Evolutionary conservation across 2,113 vertebrate species (phyloP).

Genomic region (Xiphorhynchus elegans): DNA sequence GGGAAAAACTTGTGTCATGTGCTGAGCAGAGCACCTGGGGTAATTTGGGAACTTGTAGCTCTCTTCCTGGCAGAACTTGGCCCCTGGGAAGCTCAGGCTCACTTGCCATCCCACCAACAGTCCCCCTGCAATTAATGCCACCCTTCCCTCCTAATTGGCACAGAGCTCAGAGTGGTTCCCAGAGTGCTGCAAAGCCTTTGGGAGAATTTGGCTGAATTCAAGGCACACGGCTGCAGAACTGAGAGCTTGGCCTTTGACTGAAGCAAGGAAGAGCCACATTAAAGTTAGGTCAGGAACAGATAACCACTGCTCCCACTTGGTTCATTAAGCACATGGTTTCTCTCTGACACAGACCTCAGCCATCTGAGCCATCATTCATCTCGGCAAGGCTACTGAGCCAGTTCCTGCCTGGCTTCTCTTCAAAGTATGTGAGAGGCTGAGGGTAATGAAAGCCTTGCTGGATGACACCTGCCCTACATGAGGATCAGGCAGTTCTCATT

Average conservation of each 20-base stretch:
- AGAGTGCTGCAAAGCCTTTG: neutral
- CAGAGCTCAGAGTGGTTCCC: neutral
- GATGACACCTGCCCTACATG: neutral
- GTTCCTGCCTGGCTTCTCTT: neutral
- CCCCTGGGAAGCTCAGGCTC: neutral
- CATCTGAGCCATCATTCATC: neutral
- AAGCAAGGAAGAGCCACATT: neutral
- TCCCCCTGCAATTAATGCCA: neutral
- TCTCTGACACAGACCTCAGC: neutral
- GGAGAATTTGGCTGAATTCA: neutral
- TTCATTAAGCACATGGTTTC: neutral
- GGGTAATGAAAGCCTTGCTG: neutral
- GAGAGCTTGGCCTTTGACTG: neutral
- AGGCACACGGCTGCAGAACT: neutral
- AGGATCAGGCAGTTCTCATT: neutral
- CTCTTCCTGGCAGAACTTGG: neutral
- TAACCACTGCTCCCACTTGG: neutral
- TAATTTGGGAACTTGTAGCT: neutral
- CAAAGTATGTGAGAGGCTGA: neutral
- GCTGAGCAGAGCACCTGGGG: neutral
- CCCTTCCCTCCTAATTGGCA: neutral
- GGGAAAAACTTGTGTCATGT: neutral
- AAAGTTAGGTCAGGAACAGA: neutral
- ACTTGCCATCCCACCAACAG: neutral
- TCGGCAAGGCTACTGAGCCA: neutral